Evolutionary conservation across 2,113 vertebrate species (phyloP).

Genomic region (Leiothrix lutea): DNA sequence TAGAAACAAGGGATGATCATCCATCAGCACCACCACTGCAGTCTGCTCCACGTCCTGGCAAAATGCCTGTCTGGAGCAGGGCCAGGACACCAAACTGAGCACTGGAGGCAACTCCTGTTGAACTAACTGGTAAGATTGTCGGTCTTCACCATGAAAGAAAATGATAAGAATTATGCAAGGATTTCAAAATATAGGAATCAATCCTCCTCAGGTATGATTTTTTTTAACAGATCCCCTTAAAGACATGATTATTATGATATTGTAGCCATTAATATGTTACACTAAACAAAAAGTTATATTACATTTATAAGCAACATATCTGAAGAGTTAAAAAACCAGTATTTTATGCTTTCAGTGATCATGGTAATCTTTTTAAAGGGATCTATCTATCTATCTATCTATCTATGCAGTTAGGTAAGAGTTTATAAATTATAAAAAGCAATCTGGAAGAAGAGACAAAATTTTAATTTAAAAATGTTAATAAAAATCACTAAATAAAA

Average conservation of each 20-base stretch:
- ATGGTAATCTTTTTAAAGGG: background rate
- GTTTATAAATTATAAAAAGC: background rate
- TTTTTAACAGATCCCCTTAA: background rate
- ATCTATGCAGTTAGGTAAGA: background rate
- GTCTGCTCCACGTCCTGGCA: background rate
- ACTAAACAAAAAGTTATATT: background rate
- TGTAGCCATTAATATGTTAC: background rate
- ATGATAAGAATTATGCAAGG: background rate
- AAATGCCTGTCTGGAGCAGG: background rate
- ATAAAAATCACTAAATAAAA: background rate
- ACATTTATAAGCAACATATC: background rate
- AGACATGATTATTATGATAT: background rate
- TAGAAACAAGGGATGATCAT: background rate
- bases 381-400: background rate
- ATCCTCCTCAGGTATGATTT: rapidly evolving
- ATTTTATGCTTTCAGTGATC: background rate
- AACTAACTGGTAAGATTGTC: background rate
- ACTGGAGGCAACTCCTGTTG: background rate
- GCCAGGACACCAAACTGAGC: background rate
- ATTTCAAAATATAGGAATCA: background rate
- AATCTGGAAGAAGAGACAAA: background rate
- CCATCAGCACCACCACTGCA: constrained; percentile 1
- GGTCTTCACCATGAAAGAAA: background rate
- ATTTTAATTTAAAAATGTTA: background rate
- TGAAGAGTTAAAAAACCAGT: background rate